Base-by-base conservation (phyloP, 2,797 vertebrate genomes). In the Periophthalmus magnuspinnatus region DNA sequence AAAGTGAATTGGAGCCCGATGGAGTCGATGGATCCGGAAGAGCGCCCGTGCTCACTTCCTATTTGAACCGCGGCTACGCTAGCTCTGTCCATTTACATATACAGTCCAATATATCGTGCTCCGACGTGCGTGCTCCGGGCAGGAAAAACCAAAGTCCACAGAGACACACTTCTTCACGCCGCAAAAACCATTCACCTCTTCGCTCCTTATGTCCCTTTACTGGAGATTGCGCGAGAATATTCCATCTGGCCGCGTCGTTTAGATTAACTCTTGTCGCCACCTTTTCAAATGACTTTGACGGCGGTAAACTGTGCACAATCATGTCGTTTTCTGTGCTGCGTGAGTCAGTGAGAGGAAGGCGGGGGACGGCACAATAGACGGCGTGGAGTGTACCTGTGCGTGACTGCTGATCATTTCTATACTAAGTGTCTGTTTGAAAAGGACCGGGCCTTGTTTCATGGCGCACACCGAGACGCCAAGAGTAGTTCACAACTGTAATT, bases 371-470 rank as follows among this genome's bases (percentile, higher is more conserved):
- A 21, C 57, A 55, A 36, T 58, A 71, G 58, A 60, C 68, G 67
- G 41, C 19, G 62, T 79, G 68, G 32, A 62, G 81, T 68, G 32
- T 67, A 61, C 54, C 19, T 55, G 54, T 34, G 72, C 71, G 65
- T 57, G 74, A 83, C 79, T 71, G 65, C 72, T 33, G 73, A 78
- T 84, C 82, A 86, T 85, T 77, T 68, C 75, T 58, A 62, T 66
- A 34, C 38, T 9, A 69, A 80, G 77, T 74, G 77, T 84, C 75
- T 77, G 78, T 82, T 88, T 89, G 74, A 70, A 76, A 65, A 78
- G 80, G 74, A 41, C 65, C 36, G 7, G 7, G 16, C 71, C 24
- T 56, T 64, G 47, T 81, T 78, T 61, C 70, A 67, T 74, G 71
- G 69, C 62, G 69, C 62, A 75, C 36, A 78, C 59, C 71, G 76